Conservation (phyloP, 2,113 vertebrate genomes). For the Salvator merianae region DNA sequence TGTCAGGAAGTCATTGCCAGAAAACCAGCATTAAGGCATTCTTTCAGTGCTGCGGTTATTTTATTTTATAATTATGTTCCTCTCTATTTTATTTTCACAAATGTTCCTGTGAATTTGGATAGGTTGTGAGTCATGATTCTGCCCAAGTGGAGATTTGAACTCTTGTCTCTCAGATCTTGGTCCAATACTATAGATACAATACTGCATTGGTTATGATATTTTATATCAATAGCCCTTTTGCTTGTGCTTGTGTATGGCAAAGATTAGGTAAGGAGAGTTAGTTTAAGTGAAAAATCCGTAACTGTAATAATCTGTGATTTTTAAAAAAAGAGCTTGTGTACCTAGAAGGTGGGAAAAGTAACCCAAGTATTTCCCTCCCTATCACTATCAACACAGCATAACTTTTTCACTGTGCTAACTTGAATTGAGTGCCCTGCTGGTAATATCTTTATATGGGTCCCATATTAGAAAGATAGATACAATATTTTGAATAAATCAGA, state of each 20-base stretch:
- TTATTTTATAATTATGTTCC: too few species aligned
- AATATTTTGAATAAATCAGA: too few species aligned
- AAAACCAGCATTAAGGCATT: neutral
- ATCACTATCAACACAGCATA: neutral
- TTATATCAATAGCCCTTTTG: too few species aligned
- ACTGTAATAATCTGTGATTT: too few species aligned
- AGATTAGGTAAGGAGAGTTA: neutral
- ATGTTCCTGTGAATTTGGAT: too few species aligned
- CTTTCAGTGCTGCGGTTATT: too few species aligned
- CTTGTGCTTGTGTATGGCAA: neutral
- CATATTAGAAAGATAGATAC: neutral
- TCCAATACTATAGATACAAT: too few species aligned
- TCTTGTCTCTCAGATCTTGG: too few species aligned
- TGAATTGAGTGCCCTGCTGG: neutral
- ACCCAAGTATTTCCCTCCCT: neutral
- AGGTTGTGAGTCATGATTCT: too few species aligned
- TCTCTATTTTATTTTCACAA: too few species aligned
- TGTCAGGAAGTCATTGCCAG: neutral
- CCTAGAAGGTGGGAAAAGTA: neutral
- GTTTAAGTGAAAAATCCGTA: neutral
- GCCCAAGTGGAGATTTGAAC: too few species aligned
- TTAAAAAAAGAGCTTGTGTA: neutral
- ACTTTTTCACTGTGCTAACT: neutral
- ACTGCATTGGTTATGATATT: too few species aligned
- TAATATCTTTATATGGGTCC: neutral